Evolutionary conservation across 2,888 invertebrate genomes (phyloP).

Genomic region (Heterodera filipjevi): DNA sequence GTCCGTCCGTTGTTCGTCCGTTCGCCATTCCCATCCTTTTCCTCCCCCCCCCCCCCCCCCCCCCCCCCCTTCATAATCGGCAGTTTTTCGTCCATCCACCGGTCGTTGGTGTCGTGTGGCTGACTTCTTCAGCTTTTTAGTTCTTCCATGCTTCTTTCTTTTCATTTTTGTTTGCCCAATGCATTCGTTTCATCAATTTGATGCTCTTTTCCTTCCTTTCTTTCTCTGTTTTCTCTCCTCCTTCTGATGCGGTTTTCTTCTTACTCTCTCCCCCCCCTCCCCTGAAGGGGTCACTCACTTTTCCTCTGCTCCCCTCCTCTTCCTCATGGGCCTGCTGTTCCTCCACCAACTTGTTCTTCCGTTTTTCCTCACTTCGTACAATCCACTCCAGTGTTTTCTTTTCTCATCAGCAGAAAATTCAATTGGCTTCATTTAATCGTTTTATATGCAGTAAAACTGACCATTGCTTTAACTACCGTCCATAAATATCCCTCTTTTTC

Average conservation of each 20-base stretch:
- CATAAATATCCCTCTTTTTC: no score
- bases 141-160: background rate
- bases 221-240: background rate
- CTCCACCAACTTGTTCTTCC: constrained; percentile 7
- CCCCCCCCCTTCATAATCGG: background rate
- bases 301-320: background rate
- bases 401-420: background rate
- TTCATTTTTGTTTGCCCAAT: constrained; percentile 1
- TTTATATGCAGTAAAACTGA: background rate
- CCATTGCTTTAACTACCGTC: no score
- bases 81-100: background rate
- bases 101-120: background rate
- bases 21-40: background rate
- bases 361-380: background rate
- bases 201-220: background rate
- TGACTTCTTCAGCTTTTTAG: background rate
- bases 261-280: no score
- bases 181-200: background rate
- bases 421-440: background rate
- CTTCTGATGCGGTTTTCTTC: no score
- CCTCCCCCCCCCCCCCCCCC: background rate
- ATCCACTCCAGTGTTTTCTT: background rate
- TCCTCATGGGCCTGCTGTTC: background rate
- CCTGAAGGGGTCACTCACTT: no score
- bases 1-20: background rate